A percentile compares a stretch with the other conserved stretches of the same genome.
Evolutionary conservation across 2,888 invertebrate genomes (phyloP).

Genomic region (Amitus sp.): DNA sequence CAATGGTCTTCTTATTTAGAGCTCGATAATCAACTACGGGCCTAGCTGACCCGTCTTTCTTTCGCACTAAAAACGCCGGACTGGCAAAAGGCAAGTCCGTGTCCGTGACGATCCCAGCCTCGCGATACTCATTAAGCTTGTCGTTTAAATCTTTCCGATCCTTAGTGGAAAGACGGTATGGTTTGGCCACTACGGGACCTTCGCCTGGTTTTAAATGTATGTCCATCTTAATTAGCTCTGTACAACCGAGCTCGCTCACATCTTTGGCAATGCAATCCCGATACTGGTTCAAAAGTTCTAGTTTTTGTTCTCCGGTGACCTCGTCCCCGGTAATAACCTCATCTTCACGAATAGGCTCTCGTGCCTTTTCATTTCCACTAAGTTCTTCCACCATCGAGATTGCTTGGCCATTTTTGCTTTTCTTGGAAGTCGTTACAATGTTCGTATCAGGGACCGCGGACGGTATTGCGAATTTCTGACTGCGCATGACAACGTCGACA

Average conservation of each 20-base stretch:
- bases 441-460: too few relatives aligned
- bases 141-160: constrained; percentile 21
- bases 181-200: constrained; percentile 25
- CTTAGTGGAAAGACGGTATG: constrained; percentile 15
- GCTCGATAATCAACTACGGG: constrained; percentile 38
- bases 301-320: not conserved
- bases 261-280: constrained; percentile 23
- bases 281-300: constrained; percentile 12
- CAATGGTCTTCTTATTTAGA: constrained; percentile 33
- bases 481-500: too few relatives aligned
- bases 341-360: not conserved
- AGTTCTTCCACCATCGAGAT: too few relatives aligned
- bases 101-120: constrained; percentile 36
- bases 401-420: too few relatives aligned
- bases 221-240: constrained; percentile 32
- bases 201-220: constrained; percentile 24
- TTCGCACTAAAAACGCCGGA: constrained; percentile 39
- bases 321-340: not conserved
- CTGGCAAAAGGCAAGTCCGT: constrained; percentile 42
- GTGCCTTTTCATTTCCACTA: not conserved
- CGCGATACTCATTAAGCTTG: constrained; percentile 37
- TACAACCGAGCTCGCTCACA: constrained; percentile 24
- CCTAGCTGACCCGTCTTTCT: constrained; percentile 38
- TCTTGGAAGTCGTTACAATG: too few relatives aligned
- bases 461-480: too few relatives aligned